phyloP scores from a whole-genome alignment of 1,140 invertebrate species.

The Drosophila obscura region DNA sequence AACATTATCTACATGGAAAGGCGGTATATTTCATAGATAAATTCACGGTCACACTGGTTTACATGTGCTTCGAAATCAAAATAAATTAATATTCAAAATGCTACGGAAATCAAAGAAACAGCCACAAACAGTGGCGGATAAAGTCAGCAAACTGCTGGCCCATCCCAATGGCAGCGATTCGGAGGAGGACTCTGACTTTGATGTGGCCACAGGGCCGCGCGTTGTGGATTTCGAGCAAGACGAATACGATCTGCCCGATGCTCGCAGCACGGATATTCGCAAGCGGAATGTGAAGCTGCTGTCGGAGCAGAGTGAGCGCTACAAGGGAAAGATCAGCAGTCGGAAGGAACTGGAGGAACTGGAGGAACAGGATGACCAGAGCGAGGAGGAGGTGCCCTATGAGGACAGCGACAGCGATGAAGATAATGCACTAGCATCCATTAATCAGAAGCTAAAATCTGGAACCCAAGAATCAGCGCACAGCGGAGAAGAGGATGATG shows the following conservation, averaged over 20 bases:
- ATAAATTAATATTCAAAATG: constrained; percentile 48
- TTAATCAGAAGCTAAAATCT: not conserved
- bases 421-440: constrained; percentile 32
- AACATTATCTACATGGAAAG: too few relatives aligned
- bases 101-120: constrained; percentile 66
- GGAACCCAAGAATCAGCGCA: not conserved
- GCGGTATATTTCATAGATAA: too few relatives aligned
- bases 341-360: constrained; percentile 85
- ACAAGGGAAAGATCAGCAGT: constrained; percentile 88
- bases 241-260: constrained; percentile 86
- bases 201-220: constrained; percentile 59
- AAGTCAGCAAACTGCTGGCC: constrained; percentile 60
- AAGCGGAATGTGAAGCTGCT: constrained; percentile 88
- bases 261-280: constrained; percentile 86
- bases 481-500: constrained; percentile 2
- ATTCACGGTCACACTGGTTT: too few relatives aligned
- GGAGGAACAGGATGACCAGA: constrained; percentile 53
- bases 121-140: constrained; percentile 67
- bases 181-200: constrained; percentile 57
- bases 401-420: constrained; percentile 68
- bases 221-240: constrained; percentile 84
- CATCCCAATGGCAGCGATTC: constrained; percentile 71
- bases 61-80: constrained; percentile 8
- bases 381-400: constrained; percentile 57
- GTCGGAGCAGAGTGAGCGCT: constrained; percentile 88